Evolutionary conservation across 2,888 invertebrate species (phyloP).

Genomic region (Dynastes maya): DNA sequence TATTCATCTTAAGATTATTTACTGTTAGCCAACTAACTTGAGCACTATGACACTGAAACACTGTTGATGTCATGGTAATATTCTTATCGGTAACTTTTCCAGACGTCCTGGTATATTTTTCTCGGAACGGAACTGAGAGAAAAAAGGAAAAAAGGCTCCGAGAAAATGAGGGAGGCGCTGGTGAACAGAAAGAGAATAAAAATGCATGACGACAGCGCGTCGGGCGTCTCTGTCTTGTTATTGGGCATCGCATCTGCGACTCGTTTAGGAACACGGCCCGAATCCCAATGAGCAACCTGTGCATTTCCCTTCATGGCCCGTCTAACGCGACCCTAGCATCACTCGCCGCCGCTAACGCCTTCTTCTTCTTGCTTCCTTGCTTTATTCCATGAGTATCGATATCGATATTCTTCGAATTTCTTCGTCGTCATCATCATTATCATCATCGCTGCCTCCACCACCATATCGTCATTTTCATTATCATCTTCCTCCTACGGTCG

Average conservation of each 20-base stretch:
- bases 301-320: conserved; percentile 62
- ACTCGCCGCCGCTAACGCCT: not conserved
- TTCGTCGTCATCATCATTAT: conserved; percentile 33
- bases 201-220: conserved; percentile 69
- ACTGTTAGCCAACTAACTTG: no score
- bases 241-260: conserved; percentile 66
- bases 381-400: conserved; percentile 39
- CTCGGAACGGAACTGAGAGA: not conserved
- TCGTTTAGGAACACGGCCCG: conserved; percentile 66
- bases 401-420: conserved; percentile 58
- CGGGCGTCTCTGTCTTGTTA: conserved; percentile 66
- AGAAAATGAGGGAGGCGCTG: conserved; percentile 60
- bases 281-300: conserved; percentile 68
- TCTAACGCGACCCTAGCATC: conserved; percentile 49
- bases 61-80: no score
- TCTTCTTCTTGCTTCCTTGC: not conserved
- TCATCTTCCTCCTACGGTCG: not conserved
- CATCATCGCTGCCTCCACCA: not conserved
- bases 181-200: conserved; percentile 61
- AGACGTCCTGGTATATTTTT: not conserved
- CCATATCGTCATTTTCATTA: conserved; percentile 51
- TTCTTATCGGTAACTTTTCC: not conserved
- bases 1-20: no score
- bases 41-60: no score
- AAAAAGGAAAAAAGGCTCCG: not conserved